A percentile compares a stretch with the other conserved stretches of the same genome.
Conservation (phyloP, 2,113 vertebrate genomes). For the Seriola dumerili region DNA sequence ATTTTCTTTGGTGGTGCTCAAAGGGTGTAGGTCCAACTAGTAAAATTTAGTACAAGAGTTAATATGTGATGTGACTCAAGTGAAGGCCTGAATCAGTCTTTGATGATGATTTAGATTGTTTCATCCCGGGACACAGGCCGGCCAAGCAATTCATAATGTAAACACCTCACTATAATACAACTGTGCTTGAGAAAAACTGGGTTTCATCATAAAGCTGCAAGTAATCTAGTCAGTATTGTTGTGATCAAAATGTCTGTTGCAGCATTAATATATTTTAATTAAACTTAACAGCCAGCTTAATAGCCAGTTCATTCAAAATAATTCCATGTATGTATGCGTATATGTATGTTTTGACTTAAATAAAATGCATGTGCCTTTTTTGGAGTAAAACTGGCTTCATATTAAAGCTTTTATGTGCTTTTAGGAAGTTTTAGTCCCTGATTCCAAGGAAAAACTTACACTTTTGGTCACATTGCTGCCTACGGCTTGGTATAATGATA, state of each 20-base stretch:
- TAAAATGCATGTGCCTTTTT: slow-evolving; percentile 39
- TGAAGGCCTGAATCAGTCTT: slow-evolving; percentile 14
- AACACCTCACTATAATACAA: slow-evolving; percentile 43
- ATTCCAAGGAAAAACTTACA: slow-evolving; percentile 18
- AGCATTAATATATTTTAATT: slow-evolving; percentile 18
- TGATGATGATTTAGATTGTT: slow-evolving; percentile 9
- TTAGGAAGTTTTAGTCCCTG: slow-evolving; percentile 30
- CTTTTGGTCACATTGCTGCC: slow-evolving; percentile 59
- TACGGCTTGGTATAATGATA: slow-evolving; percentile 23
- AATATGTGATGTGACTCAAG: background rate
- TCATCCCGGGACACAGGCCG: slow-evolving; percentile 9
- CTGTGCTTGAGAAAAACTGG: slow-evolving; percentile 14
- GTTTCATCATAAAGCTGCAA: slow-evolving; percentile 11
- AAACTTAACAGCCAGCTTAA: slow-evolving; percentile 9
- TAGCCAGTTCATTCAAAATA: slow-evolving; percentile 20
- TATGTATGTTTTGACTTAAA: slow-evolving; percentile 11
- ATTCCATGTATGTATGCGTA: slow-evolving; percentile 4
- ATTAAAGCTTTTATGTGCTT: slow-evolving; percentile 11
- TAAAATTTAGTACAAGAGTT: background rate
- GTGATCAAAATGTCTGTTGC: slow-evolving; percentile 19
- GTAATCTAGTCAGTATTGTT: slow-evolving; percentile 7
- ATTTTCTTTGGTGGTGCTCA: slow-evolving; percentile 6
- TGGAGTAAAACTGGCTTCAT: slow-evolving; percentile 29
- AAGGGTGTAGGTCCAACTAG: background rate
- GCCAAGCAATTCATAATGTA: slow-evolving; percentile 22